Evolutionary conservation across 2,888 invertebrate species (phyloP), one percentile per base, ranked within the genome.

Genomic region (Resseliella maxima): DNA sequence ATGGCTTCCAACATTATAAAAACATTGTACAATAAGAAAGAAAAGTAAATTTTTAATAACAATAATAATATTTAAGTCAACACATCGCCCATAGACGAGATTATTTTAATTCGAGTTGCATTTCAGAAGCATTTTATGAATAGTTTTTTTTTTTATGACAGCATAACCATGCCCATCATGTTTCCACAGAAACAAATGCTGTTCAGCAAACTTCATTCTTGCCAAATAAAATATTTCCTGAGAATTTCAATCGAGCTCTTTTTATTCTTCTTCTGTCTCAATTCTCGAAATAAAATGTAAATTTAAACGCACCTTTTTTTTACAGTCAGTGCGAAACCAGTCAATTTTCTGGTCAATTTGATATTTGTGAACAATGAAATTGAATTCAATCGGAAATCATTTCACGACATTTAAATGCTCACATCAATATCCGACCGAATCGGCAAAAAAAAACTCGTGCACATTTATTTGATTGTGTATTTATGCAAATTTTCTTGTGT

Each of bases 281-380:
- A 21, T 21, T 18, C 2, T 41, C 12, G 10, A 50, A 50, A 50
- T 12, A 12, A 50, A 50, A 50, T 50, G 21, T 50, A 50, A 50
- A 50, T 50, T 50, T 21, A 50, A 50, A 18, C 10, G 50, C 59
- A 15, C 8, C 46, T 50, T 50, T 50, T 50, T 50, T 10, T 59
- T 41, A 12, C 8, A 18, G 72, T 15, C 10, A 72, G 0, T 72
- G 72, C 31, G n/a, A 72, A 72, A 72, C 2, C 31, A 72, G 31
- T 5, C 72, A 72, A 72, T 72, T 72, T 72, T 72, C 72, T 72
- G 72, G 72, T 31, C 31, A 72, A 72, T 72, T 72, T 72, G 31
- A 72, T 72, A 72, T 72, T 72, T 72, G 50, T 41, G 6, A 50
- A 50, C 50, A 50, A 2, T 18, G 59, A 59, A 59, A 59, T 59